phyloP scores from a whole-genome alignment of 2,113 vertebrate genomes.

The Athene cunicularia region DNA sequence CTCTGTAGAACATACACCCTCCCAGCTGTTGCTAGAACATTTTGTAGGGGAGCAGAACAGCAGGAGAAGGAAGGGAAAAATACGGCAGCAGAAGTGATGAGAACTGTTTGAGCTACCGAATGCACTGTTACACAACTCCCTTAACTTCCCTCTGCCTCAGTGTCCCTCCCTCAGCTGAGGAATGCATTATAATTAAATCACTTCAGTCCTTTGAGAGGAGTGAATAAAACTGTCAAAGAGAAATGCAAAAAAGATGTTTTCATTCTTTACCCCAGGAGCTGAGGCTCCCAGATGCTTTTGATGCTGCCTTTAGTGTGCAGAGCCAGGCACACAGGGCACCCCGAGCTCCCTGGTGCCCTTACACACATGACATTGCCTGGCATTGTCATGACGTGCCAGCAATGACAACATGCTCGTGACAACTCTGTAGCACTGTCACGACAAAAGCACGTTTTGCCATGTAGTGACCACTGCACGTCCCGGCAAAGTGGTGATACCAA shows the following conservation, averaged over 20 bases:
- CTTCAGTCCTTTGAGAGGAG: background rate
- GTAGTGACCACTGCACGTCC: background rate
- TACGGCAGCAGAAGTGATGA: background rate
- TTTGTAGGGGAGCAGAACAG: background rate
- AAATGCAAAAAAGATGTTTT: background rate
- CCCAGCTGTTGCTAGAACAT: background rate
- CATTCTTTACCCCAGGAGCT: background rate
- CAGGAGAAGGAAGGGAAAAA: background rate
- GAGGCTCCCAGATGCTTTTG: background rate
- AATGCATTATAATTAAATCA: background rate
- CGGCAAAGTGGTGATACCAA: background rate
- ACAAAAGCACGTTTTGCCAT: background rate
- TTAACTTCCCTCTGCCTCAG: background rate
- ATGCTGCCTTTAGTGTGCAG: background rate
- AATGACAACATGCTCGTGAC: fast-evolving
- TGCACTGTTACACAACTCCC: background rate
- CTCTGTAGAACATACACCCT: background rate
- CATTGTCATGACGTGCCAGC: background rate
- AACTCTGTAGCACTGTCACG: background rate
- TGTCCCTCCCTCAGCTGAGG: background rate
- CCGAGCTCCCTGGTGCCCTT: background rate
- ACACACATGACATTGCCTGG: background rate
- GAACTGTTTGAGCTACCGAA: background rate
- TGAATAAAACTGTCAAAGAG: background rate
- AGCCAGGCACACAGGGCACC: background rate